Evolutionary conservation across 2,888 invertebrate genomes (phyloP).

Genomic region (Bombylius major): DNA sequence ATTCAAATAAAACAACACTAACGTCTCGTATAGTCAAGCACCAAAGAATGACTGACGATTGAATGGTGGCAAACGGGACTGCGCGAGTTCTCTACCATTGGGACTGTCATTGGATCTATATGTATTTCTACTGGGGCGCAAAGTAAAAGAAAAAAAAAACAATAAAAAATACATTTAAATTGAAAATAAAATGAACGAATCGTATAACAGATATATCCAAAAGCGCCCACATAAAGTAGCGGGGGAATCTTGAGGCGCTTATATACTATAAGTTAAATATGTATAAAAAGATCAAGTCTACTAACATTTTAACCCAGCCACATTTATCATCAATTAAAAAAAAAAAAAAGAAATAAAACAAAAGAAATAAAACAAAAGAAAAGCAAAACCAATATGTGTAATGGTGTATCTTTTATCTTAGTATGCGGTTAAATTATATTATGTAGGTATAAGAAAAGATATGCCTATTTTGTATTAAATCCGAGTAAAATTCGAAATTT

Average conservation of each 20-base stretch:
- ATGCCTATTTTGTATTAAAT: too few species aligned
- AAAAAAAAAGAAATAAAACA: too few species aligned
- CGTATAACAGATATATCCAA: background rate
- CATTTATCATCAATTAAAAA: too few species aligned
- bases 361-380: too few species aligned
- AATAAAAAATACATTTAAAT: background rate
- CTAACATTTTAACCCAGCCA: too few species aligned
- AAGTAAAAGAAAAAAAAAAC: background rate
- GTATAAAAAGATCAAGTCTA: too few species aligned
- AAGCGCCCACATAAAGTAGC: background rate
- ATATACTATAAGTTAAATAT: background rate
- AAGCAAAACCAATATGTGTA: too few species aligned
- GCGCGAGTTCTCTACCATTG: background rate
- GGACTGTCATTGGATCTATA: background rate
- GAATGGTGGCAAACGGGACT: conserved; percentile 7
- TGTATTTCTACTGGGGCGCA: background rate
- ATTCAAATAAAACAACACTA: background rate
- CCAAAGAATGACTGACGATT: conserved; percentile 16
- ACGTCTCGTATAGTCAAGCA: conserved; percentile 13
- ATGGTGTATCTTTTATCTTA: too few species aligned
- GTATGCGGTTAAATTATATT: too few species aligned
- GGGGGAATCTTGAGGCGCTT: background rate
- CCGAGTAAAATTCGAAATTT: too few species aligned
- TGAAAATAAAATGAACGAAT: background rate
- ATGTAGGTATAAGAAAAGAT: too few species aligned